Evolutionary conservation across 2,797 vertebrate genomes (phyloP).

Genomic region (Sylvia borin): DNA sequence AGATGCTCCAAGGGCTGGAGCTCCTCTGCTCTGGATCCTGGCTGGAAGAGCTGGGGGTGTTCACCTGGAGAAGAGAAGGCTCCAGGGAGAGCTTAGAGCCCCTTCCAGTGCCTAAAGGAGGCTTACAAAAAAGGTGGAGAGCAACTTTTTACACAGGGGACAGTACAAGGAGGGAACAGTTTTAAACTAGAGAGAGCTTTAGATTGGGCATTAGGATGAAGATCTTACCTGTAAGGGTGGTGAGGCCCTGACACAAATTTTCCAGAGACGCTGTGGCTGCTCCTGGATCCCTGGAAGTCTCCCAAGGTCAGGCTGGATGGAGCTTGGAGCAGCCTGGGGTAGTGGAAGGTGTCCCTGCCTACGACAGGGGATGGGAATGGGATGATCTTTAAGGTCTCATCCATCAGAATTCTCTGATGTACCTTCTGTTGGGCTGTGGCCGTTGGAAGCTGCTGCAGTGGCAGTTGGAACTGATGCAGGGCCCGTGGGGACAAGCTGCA

Average conservation of each 20-base stretch:
- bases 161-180: background rate
- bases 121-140: background rate
- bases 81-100: background rate
- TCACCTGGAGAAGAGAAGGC: background rate
- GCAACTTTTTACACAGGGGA: accelerated
- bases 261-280: background rate
- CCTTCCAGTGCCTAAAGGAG: accelerated
- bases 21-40: background rate
- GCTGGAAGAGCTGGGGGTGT: background rate
- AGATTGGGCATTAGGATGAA: background rate
- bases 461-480: background rate
- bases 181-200: background rate
- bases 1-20: background rate
- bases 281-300: background rate
- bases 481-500: background rate
- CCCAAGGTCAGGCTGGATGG: accelerated
- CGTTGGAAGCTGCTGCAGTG: background rate
- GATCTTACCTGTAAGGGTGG: background rate
- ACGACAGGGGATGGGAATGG: background rate
- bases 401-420: background rate
- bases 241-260: background rate
- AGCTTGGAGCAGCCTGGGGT: accelerated
- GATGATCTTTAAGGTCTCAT: background rate
- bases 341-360: background rate
- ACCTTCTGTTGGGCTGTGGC: background rate